Percentiles rank a stretch among this genome's conserved stretches.
Evolutionary conservation across 2,797 vertebrate genomes (phyloP).

Genomic region (Zenarchopterus dispar): DNA sequence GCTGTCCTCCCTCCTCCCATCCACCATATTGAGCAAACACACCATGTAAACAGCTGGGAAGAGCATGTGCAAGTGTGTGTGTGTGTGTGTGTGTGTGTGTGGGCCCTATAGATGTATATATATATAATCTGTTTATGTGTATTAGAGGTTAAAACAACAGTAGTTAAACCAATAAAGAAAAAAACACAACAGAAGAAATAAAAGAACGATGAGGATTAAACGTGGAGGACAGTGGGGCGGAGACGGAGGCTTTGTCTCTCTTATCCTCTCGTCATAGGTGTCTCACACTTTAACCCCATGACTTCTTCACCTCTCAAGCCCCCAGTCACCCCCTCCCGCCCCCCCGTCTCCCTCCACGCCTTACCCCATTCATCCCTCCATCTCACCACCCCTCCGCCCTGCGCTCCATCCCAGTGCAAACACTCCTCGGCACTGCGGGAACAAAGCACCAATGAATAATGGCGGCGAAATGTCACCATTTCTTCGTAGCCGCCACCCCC

Average conservation of each 20-base stretch:
- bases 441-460: conserved; percentile 86
- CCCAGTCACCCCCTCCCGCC: conserved; percentile 15
- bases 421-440: conserved; percentile 71
- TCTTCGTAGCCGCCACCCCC: conserved; percentile 72
- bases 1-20: conserved; percentile 26
- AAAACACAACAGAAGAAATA: neutral
- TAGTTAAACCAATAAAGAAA: conserved; percentile 3
- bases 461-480: conserved; percentile 84
- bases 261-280: conserved; percentile 64
- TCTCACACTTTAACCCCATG: conserved; percentile 74
- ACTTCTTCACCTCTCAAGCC: conserved; percentile 73
- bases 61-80: conserved; percentile 35
- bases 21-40: conserved; percentile 78
- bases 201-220: conserved; percentile 19
- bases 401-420: conserved; percentile 81
- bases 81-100: conserved; percentile 17
- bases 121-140: conserved; percentile 5
- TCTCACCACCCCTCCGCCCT: conserved; percentile 63
- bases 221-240: conserved; percentile 40
- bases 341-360: conserved; percentile 52
- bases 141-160: neutral
- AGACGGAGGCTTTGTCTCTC: conserved; percentile 63
- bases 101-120: neutral
- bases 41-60: conserved; percentile 73
- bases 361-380: conserved; percentile 67